These are phyloP conservation scores for Scarus forsteni DNA, from an alignment of 2,797 vertebrate species.

Conservation along the genomic window DNA sequence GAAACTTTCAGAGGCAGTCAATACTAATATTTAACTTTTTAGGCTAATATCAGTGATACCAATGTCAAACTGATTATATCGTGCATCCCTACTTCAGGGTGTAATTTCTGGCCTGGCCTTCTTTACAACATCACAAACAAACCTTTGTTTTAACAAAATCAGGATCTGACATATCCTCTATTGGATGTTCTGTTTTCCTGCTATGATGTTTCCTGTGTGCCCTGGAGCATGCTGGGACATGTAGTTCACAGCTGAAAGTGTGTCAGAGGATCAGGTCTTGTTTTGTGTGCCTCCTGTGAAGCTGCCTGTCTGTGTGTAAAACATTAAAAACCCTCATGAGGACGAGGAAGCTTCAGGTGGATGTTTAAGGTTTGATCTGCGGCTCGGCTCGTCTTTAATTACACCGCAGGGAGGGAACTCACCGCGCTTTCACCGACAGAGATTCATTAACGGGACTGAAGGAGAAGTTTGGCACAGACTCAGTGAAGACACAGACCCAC, in stretches of 20 bases:
- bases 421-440: slow-evolving; percentile 36
- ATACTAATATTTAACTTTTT: no score
- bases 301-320: slow-evolving; percentile 33
- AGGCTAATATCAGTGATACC: no score
- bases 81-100: no score
- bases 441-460: slow-evolving; percentile 44
- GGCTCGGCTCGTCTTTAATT: slow-evolving; percentile 63
- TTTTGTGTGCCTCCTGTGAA: slow-evolving; percentile 24
- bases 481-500: slow-evolving; percentile 9
- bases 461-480: slow-evolving; percentile 36
- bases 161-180: not conserved
- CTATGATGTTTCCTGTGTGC: not conserved
- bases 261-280: not conserved
- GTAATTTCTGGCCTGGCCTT: no score
- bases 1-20: no score
- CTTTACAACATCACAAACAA: no score
- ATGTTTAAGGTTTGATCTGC: slow-evolving; percentile 64
- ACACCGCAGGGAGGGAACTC: slow-evolving; percentile 68
- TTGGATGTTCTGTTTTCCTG: not conserved
- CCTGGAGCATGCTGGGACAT: slow-evolving; percentile 17
- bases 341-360: slow-evolving; percentile 54
- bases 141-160: not conserved
- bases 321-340: slow-evolving; percentile 38
- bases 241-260: not conserved
- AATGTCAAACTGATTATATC: no score